phyloP scores from a whole-genome alignment of 2,797 vertebrate species.

The Rousettus madagascariensis region DNA sequence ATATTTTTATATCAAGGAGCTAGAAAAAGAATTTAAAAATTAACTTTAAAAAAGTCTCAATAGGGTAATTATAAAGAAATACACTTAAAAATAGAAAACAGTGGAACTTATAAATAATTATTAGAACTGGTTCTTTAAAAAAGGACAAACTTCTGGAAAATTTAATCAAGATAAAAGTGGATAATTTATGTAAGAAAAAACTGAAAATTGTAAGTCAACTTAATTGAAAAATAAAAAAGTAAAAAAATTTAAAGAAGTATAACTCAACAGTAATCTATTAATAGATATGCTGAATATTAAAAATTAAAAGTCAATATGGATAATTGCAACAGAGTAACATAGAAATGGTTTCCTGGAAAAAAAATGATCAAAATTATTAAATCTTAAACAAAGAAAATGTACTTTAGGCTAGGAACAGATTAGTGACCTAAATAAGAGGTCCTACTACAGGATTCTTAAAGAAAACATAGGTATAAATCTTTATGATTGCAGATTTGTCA shows the following conservation, averaged over 20 bases:
- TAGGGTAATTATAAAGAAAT: neutral
- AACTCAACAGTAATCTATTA: neutral
- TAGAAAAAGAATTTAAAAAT: neutral
- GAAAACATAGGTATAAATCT: neutral
- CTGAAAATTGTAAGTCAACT: too few species aligned
- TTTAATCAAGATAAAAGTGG: neutral
- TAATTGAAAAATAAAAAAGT: too few species aligned
- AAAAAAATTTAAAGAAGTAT: too few species aligned
- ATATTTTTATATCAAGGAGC: neutral
- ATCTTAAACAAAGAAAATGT: neutral
- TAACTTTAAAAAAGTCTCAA: neutral
- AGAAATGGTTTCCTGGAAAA: neutral
- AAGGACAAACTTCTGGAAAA: neutral
- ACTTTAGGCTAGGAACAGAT: neutral
- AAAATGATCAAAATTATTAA: neutral
- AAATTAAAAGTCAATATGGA: neutral
- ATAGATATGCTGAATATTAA: neutral
- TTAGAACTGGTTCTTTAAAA: neutral
- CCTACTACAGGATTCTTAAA: neutral
- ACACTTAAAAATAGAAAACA: neutral
- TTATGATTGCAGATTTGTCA: neutral
- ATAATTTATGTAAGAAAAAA: neutral
- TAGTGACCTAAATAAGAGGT: neutral
- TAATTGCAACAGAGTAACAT: neutral
- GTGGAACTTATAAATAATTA: neutral